These are phyloP conservation scores for Unio delphinus DNA, from an alignment of 2,888 invertebrate species.

Conservation along the genomic window DNA sequence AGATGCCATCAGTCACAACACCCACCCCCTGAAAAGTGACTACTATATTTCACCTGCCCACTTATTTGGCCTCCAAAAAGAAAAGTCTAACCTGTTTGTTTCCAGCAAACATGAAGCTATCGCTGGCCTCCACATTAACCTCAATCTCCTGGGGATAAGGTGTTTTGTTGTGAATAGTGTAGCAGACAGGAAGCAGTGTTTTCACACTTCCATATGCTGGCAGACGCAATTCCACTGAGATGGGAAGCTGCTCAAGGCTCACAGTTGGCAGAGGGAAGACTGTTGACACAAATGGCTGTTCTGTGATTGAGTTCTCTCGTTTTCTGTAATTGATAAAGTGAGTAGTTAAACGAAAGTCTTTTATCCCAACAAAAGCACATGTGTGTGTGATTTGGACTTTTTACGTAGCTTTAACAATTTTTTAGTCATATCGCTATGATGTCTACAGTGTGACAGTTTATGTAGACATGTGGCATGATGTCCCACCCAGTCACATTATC, in stretches of 20 bases:
- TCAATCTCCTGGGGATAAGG: conserved; percentile 81
- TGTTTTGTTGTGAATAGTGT: conserved; percentile 82
- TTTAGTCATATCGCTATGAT: too few species aligned
- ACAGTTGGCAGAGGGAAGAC: conserved; percentile 66
- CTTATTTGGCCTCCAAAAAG: too few species aligned
- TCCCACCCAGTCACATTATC: too few species aligned
- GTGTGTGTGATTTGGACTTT: too few species aligned
- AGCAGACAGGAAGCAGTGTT: conserved; percentile 61
- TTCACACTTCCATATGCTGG: conserved; percentile 85
- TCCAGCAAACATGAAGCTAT: conserved; percentile 95
- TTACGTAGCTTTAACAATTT: too few species aligned
- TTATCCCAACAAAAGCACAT: neutral
- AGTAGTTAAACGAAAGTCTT: neutral
- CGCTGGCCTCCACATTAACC: conserved; percentile 85
- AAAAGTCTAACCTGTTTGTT: conserved; percentile 83
- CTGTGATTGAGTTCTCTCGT: conserved; percentile 34
- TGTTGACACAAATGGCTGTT: conserved; percentile 60
- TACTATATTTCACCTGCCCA: too few species aligned
- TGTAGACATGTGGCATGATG: too few species aligned
- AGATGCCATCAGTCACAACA: too few species aligned
- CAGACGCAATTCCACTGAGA: conserved; percentile 69
- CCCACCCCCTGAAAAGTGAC: too few species aligned
- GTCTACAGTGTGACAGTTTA: too few species aligned
- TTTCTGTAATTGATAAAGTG: conserved; percentile 32
- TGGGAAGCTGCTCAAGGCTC: conserved; percentile 68